A percentile compares a stretch with the other conserved stretches of the same genome.
Conservation (phyloP, 2,113 vertebrate genomes). For the Geothlypis trichas region DNA sequence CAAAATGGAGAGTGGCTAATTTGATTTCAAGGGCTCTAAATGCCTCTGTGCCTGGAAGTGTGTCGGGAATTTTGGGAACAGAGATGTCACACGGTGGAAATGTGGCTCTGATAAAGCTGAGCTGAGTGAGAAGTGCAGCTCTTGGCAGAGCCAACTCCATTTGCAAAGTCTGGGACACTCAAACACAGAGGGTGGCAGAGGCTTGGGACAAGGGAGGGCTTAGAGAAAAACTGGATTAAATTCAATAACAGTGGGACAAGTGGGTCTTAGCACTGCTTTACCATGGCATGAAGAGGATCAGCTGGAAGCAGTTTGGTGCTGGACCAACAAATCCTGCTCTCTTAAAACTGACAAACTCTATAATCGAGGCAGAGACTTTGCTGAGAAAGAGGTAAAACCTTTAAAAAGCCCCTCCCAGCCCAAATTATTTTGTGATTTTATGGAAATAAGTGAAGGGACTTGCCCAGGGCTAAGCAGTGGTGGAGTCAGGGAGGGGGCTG, state of each 20-base stretch:
- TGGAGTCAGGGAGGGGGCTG: background rate
- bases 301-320: background rate
- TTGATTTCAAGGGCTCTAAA: background rate
- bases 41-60: background rate
- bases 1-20: background rate
- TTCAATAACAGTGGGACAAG: background rate
- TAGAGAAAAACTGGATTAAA: background rate
- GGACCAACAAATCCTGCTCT: background rate
- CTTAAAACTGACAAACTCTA: background rate
- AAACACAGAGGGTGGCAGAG: background rate
- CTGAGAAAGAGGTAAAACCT: background rate
- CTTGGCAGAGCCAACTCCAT: background rate
- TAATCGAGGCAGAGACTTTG: background rate
- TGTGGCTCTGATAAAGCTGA: background rate
- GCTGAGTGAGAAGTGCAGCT: background rate
- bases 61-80: background rate
- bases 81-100: accelerated
- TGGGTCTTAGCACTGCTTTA: background rate
- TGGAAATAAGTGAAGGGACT: background rate
- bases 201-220: background rate
- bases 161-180: accelerated
- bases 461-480: background rate
- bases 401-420: background rate
- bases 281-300: background rate
- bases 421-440: background rate